Base-by-base conservation (phyloP, 2,797 vertebrate genomes). In the Macroramphosus scolopax region DNA sequence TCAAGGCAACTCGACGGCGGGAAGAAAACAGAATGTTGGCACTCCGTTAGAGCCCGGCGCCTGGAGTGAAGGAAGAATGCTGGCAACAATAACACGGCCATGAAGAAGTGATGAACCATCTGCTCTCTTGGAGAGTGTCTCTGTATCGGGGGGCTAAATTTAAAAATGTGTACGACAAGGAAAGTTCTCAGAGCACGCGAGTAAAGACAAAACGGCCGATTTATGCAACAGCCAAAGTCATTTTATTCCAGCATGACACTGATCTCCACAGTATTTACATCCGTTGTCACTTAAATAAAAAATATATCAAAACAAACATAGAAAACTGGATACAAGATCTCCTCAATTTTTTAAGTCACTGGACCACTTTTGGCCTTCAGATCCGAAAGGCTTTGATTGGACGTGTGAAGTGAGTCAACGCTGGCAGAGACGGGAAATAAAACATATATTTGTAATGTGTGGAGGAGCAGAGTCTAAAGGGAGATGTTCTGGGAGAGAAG, bases 281-380 rank as follows among this genome's bases (percentile, higher is more conserved):
- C 63, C 56, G 69, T 36, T 67, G 58, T 73, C 57, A 62, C 63
- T 76, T 78, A 76, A 84, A 87, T 86, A 71, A 82, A 83, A 83
- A 70, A 65, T 47, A 24, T 59, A 71, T 83, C 31, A 82, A 71
- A 79, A 76, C 66, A 81, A 81, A 81, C 49, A 52, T 82, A 71
- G 57, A 77, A 87, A 83, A 76, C 30, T 50, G 7, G 17, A 63
- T 61, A 55, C 47, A 62, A 68, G 32, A 49, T 44, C 20, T 68
- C 47, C 26, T 63, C 13, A 1, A 5, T 37, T 16, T 41, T 25
- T 55, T 5, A 35, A 47, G n/a, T n/a, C n/a, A n/a, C n/a, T n/a
- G n/a, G n/a, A n/a, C n/a, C n/a, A n/a, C n/a, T n/a, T n/a, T n/a
- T n/a, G n/a, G n/a, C 57, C 57, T 68, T 69, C 11, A 24, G 13